Conservation (phyloP, 2,888 invertebrate genomes). For the Margaritifera margaritifera region DNA sequence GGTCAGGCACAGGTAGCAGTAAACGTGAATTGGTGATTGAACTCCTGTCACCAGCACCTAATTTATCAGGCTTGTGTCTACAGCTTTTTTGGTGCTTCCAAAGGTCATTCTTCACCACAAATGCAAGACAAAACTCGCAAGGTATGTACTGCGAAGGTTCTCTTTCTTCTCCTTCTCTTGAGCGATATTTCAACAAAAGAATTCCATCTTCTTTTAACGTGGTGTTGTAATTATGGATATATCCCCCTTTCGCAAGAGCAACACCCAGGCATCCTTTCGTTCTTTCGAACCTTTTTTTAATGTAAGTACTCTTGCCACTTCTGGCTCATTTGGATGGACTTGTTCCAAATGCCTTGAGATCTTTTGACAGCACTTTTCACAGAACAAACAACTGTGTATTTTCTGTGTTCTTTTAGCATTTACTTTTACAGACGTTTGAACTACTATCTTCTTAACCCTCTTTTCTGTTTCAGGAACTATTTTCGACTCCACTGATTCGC, state of each 20-base stretch:
- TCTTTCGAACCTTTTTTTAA: constrained; percentile 16
- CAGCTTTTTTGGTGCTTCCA: constrained; percentile 13
- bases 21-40: not conserved
- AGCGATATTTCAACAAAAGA: constrained; percentile 23
- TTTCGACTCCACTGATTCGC: too few relatives aligned
- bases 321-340: constrained; percentile 18
- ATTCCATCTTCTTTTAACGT: constrained; percentile 9
- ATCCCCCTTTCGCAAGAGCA: constrained; percentile 16
- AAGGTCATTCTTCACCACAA: constrained; percentile 12
- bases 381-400: constrained; percentile 20
- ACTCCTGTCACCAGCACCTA: not conserved
- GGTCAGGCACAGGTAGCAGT: too few relatives aligned
- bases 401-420: constrained; percentile 13
- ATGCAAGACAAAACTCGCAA: constrained; percentile 17
- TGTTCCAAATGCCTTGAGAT: constrained; percentile 19
- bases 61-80: too few relatives aligned
- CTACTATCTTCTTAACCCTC: not conserved
- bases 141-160: constrained; percentile 11
- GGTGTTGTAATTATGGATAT: constrained; percentile 11
- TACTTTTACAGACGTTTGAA: not conserved
- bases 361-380: constrained; percentile 14
- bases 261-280: constrained; percentile 15
- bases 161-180: constrained; percentile 5
- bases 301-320: constrained; percentile 19
- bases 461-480: not conserved